Percentiles rank a stretch among this genome's conserved stretches.
Conservation (phyloP, 2,888 invertebrate species). For the Desoria tigrina region DNA sequence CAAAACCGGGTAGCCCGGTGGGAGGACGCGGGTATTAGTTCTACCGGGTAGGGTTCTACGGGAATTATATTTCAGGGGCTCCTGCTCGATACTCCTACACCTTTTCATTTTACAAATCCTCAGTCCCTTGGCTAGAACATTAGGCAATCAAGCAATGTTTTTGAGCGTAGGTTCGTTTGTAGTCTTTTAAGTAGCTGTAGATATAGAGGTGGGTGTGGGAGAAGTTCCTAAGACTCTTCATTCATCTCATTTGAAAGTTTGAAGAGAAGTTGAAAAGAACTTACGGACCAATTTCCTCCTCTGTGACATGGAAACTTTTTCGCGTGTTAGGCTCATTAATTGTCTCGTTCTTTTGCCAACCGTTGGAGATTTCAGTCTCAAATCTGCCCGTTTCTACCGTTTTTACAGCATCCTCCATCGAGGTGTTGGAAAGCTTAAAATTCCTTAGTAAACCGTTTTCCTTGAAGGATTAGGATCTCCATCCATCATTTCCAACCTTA, state of each 20-base stretch:
- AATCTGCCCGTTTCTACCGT: neutral
- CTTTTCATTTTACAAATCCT: too few species aligned
- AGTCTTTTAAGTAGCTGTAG: too few species aligned
- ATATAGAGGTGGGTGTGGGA: too few species aligned
- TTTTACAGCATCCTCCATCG: neutral
- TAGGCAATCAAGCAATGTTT: too few species aligned
- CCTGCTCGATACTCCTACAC: too few species aligned
- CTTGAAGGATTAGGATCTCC: slow-evolving; percentile 3
- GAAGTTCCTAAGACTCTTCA: too few species aligned
- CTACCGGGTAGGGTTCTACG: neutral
- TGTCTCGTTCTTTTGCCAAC: slow-evolving; percentile 13
- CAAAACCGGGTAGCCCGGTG: slow-evolving; percentile 4
- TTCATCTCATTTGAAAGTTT: slow-evolving; percentile 10
- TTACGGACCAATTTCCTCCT: slow-evolving; percentile 5
- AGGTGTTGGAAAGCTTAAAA: too few species aligned
- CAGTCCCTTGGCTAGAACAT: too few species aligned
- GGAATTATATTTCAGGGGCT: too few species aligned
- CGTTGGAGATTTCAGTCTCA: neutral
- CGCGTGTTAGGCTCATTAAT: slow-evolving; percentile 1
- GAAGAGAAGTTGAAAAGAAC: neutral
- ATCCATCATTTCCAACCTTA: neutral
- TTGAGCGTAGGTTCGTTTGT: too few species aligned
- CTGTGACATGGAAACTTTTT: slow-evolving; percentile 8
- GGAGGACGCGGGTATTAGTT: neutral
- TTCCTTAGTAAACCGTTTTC: neutral